phyloP scores from a whole-genome alignment of 1,140 invertebrate genomes.

The Ceratina japonica region DNA sequence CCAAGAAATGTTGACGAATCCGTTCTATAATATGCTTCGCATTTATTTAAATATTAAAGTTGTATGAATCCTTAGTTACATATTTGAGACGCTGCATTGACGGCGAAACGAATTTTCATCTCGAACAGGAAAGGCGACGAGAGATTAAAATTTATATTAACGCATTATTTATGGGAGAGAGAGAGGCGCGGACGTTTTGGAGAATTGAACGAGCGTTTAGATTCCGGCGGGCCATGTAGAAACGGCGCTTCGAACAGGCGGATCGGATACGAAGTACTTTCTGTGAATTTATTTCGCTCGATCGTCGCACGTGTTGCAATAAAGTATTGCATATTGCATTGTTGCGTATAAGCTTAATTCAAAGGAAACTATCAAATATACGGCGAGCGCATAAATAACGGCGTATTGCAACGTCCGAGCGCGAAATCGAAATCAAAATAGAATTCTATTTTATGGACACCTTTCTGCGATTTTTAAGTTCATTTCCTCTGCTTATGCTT shows the following conservation, averaged over 20 bases:
- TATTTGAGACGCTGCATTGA: too few species aligned
- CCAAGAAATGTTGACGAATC: too few species aligned
- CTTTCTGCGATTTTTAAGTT: neutral
- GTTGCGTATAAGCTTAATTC: conserved; percentile 26
- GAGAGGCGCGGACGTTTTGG: neutral
- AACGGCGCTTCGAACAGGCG: conserved; percentile 1
- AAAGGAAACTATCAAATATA: conserved; percentile 26
- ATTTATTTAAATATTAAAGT: too few species aligned
- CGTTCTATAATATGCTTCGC: too few species aligned
- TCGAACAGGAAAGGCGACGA: neutral
- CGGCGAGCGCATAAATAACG: conserved; percentile 1
- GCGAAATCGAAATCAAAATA: conserved; percentile 5
- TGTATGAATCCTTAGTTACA: too few species aligned
- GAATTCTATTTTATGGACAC: neutral
- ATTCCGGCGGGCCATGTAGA: conserved; percentile 5
- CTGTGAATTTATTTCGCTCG: conserved; percentile 23
- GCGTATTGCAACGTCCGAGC: conserved; percentile 4
- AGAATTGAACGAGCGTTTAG: conserved; percentile 1
- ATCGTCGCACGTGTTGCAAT: conserved; percentile 39
- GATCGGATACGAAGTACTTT: conserved; percentile 2
- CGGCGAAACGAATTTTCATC: too few species aligned
- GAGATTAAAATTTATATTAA: neutral
- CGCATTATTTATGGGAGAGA: neutral
- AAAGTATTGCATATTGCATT: conserved; percentile 45
- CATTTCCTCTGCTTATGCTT: neutral